Evolutionary conservation across 2,113 vertebrate species (phyloP).

Genomic region (Tursiops truncatus): DNA sequence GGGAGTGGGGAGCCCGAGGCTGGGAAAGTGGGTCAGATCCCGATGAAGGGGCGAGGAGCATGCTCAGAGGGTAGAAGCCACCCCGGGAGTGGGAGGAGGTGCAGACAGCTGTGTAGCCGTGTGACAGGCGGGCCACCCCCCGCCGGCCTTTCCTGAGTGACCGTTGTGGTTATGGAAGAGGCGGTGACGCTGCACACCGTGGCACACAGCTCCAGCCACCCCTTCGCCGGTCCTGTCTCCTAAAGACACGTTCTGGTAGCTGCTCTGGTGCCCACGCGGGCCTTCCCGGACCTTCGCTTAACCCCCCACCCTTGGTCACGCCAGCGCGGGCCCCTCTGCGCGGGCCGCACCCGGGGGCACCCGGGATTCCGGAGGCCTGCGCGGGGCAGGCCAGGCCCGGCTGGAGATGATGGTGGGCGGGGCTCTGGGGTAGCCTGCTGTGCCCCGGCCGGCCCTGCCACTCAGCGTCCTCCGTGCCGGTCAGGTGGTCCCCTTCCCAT

Average conservation of each 20-base stretch:
- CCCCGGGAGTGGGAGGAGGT: not conserved
- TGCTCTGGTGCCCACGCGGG: too few relatives aligned
- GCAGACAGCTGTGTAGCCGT: too few relatives aligned
- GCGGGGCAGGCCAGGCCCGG: not conserved
- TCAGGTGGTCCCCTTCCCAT: not conserved
- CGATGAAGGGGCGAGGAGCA: not conserved
- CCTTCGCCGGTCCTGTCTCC: not conserved
- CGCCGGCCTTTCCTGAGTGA: not conserved
- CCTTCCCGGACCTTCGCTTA: not conserved
- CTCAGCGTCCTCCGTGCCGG: not conserved
- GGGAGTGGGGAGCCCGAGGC: not conserved
- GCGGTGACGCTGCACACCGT: rapidly evolving
- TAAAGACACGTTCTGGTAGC: not conserved
- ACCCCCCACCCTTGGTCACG: not conserved
- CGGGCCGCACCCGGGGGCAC: not conserved
- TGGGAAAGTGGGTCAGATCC: not conserved
- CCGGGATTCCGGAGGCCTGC: not conserved
- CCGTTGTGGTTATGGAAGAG: not conserved
- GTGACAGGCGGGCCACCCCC: not conserved
- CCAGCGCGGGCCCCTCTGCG: not conserved
- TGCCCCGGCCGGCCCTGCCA: too few relatives aligned
- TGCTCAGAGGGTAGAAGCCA: not conserved
- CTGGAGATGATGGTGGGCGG: not conserved
- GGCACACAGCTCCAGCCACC: rapidly evolving
- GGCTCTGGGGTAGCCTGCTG: not conserved